phyloP scores from a whole-genome alignment of 2,797 vertebrate genomes.

The Karalla daura region DNA sequence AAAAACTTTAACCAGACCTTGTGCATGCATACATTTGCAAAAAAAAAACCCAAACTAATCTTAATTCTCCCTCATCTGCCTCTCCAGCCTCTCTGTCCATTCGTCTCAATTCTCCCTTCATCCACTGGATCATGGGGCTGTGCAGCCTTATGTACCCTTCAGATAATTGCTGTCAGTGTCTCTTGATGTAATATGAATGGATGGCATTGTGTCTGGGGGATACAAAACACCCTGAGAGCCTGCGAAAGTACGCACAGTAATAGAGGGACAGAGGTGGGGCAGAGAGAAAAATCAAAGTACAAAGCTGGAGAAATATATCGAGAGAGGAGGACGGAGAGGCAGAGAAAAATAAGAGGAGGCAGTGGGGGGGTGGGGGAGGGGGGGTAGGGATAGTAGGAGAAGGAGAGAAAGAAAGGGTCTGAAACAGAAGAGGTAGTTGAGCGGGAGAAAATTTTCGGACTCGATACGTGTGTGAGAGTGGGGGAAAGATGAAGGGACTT shows the following conservation, averaged over 20 bases:
- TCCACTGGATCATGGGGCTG: slow-evolving; percentile 54
- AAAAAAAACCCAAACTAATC: slow-evolving; percentile 10
- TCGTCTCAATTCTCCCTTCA: slow-evolving; percentile 46
- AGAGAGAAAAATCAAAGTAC: slow-evolving; percentile 48
- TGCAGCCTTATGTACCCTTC: slow-evolving; percentile 59
- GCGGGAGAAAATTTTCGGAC: slow-evolving; percentile 33
- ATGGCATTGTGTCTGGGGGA: slow-evolving; percentile 70
- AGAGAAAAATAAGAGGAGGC: slow-evolving; percentile 11
- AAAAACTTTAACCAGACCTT: slow-evolving; percentile 19
- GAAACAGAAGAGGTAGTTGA: slow-evolving; percentile 9
- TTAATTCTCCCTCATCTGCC: slow-evolving; percentile 37
- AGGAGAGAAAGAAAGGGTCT: slow-evolving; percentile 9
- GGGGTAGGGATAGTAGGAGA: slow-evolving; percentile 23
- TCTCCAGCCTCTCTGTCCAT: slow-evolving; percentile 38
- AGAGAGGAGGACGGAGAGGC: slow-evolving; percentile 8
- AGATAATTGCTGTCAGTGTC: slow-evolving; percentile 69
- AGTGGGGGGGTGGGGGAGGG: slow-evolving; percentile 13
- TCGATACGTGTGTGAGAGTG: slow-evolving; percentile 15
- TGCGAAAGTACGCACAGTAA: slow-evolving; percentile 41
- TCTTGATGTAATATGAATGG: slow-evolving; percentile 79
- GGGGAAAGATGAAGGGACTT: slow-evolving; percentile 56
- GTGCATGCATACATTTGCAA: slow-evolving; percentile 20
- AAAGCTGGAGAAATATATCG: slow-evolving; percentile 26
- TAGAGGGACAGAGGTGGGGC: slow-evolving; percentile 45
- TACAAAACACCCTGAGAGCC: slow-evolving; percentile 66